These are phyloP conservation scores for Stegastes partitus DNA, from an alignment of 2,113 vertebrate genomes.

Conservation along the genomic window DNA sequence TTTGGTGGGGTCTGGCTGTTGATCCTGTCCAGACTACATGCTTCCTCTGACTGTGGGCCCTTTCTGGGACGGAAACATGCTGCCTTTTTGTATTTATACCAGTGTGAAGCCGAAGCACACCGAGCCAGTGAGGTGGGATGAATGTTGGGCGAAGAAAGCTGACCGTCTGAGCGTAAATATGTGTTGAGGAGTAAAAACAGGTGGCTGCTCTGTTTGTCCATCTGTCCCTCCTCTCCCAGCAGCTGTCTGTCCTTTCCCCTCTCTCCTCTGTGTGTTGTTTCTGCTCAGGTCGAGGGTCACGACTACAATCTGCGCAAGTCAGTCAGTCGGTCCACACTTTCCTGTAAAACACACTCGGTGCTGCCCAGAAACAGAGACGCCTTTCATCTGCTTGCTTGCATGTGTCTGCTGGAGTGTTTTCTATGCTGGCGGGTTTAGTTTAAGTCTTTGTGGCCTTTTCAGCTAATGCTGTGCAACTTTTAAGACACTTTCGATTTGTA, in stretches of 20 bases:
- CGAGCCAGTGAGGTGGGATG: not conserved
- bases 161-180: not conserved
- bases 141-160: not conserved
- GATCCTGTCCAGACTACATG: conserved; percentile 44
- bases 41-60: conserved; percentile 4
- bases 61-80: conserved; percentile 20
- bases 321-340: not conserved
- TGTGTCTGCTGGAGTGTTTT: not conserved
- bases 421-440: too few species aligned
- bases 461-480: too few species aligned
- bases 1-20: conserved; percentile 2
- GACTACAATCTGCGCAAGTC: conserved; percentile 8
- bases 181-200: conserved; percentile 39
- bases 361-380: too few species aligned
- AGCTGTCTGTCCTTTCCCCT: conserved; percentile 42
- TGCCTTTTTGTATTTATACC: not conserved
- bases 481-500: too few species aligned
- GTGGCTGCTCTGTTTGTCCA: conserved; percentile 66
- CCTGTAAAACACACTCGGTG: too few species aligned
- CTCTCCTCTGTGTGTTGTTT: conserved; percentile 4
- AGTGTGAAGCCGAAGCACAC: not conserved
- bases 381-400: not conserved
- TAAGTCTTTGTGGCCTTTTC: too few species aligned
- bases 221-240: conserved; percentile 48
- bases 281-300: conserved; percentile 42